Conservation (phyloP, 2,113 vertebrate genomes). For the Proteles cristata region DNA sequence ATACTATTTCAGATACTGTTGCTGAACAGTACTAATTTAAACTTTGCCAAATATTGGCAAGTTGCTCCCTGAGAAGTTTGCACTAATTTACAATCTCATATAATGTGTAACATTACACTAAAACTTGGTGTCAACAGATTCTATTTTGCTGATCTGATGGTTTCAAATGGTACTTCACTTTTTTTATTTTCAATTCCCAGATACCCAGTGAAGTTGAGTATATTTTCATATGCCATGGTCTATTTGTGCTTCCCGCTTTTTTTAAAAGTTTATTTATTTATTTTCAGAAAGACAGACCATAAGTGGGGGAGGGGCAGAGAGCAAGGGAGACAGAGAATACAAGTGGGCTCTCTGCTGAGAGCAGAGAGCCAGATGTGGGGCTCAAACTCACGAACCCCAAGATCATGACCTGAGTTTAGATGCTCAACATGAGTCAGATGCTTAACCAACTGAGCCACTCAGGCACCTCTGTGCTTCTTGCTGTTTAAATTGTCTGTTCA, state of each 20-base stretch:
- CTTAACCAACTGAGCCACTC: too few species aligned
- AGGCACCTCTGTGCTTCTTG: not conserved
- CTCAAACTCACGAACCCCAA: too few species aligned
- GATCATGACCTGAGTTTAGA: too few species aligned
- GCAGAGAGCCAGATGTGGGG: too few species aligned
- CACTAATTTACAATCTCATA: not conserved
- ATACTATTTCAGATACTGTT: not conserved
- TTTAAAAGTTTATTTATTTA: too few species aligned
- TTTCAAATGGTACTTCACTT: not conserved
- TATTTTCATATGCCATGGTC: not conserved
- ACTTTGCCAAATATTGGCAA: not conserved
- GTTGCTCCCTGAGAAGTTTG: not conserved
- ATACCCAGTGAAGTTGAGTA: not conserved
- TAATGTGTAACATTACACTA: not conserved
- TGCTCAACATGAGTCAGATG: too few species aligned
- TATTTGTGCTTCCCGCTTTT: not conserved
- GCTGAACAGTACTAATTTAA: not conserved
- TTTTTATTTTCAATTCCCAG: not conserved
- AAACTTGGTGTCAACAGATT: not conserved
- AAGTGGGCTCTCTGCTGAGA: too few species aligned
- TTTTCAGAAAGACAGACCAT: too few species aligned
- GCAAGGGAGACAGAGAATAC: too few species aligned
- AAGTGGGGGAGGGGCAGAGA: too few species aligned
- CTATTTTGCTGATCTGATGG: not conserved
- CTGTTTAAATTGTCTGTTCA: not conserved